Base-by-base conservation (phyloP, 2,113 vertebrate species). In the Channa argus region DNA sequence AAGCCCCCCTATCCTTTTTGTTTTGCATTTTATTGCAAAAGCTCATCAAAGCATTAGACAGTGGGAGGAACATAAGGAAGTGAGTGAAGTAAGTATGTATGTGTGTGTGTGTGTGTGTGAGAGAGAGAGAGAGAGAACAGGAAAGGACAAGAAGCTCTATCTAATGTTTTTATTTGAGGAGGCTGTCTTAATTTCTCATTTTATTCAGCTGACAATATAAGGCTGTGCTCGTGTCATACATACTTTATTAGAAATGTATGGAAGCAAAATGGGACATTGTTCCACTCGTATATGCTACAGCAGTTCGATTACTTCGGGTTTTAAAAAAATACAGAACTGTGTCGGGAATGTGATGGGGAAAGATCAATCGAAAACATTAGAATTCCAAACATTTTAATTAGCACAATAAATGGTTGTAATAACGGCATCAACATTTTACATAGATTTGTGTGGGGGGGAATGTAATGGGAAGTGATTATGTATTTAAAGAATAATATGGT, bases 11-110 rank as follows among this genome's bases (percentile, higher is more conserved):
- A 79, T 85, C 76, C 78, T 86, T 91, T 24, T 89, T 92, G 88
- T 93, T 92, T 91, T 82, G 77, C 71, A 70, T 90, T 93, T 93
- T 90, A 94, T 93, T 94, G 86, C 89, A 79, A 90, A 92, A 89
- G 85, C 89, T 91, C 84, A 90, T 90, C 80, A 89, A 80, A 86
- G 86, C 74, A 3, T 38, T 74, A 91, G 84, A 88, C 77, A 84
- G 67, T 66, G 50, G 34, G 62, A 68, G 41, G 24, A 24, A 24
- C 24, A 24, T 24, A 24, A 24, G 24, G 15, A 75, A 68, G n/a
- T 46, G 69, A 58, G 54, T 69, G 39, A 49, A 33, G 39, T 15
- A 24, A 50, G 12, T 37, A 39, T 70, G 49, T 60, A 38, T 64
- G 43, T 55, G 71, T 79, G 52, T 64, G 61, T 63, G 55, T 63